These are phyloP conservation scores for Semicossyphus pulcher DNA, from an alignment of 2,113 vertebrate species.

Conservation along the genomic window DNA sequence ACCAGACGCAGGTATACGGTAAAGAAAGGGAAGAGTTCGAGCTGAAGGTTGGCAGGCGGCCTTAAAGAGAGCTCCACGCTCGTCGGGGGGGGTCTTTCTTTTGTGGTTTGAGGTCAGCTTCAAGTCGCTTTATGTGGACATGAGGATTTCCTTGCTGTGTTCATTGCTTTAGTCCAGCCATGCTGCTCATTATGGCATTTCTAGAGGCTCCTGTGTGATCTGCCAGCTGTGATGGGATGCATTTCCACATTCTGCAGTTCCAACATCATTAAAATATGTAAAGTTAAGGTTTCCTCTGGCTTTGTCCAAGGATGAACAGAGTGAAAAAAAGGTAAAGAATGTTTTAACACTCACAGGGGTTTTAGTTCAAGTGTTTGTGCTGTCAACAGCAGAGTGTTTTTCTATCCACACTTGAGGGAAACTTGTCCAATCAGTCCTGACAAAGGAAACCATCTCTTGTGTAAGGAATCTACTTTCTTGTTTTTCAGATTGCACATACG, in stretches of 20 bases:
- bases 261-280: constrained; percentile 38
- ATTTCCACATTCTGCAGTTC: constrained; percentile 20
- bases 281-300: neutral
- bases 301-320: neutral
- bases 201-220: constrained; percentile 13
- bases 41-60: neutral
- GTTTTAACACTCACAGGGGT: neutral
- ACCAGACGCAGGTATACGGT: constrained; percentile 53
- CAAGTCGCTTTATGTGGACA: constrained; percentile 18
- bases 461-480: neutral
- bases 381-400: constrained; percentile 12
- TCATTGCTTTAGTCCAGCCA: constrained; percentile 58
- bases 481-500: neutral
- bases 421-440: neutral
- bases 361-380: constrained; percentile 16
- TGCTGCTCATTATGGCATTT: constrained; percentile 43
- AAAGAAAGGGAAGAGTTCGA: constrained; percentile 37
- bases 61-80: neutral
- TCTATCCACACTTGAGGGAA: constrained; percentile 8
- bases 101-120: constrained; percentile 1
- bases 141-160: constrained; percentile 30
- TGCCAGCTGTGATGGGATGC: constrained; percentile 23
- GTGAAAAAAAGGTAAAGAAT: neutral
- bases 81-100: constrained; percentile 7
- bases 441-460: neutral